Percentiles rank a stretch among this genome's conserved stretches.
Evolutionary conservation across 2,888 invertebrate species (phyloP).

Genomic region (Auanema sp.): DNA sequence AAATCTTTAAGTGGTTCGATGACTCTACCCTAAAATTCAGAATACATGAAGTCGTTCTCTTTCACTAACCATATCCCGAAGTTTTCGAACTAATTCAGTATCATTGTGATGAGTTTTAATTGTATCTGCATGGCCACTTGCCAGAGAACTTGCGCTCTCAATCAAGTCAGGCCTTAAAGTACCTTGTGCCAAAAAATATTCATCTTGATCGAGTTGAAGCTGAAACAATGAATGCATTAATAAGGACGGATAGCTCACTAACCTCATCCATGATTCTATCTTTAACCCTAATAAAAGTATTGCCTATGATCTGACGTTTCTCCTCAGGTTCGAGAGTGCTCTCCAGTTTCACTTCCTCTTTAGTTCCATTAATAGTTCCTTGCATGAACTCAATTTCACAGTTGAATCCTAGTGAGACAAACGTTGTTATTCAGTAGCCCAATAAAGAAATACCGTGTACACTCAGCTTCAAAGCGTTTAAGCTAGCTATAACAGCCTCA

Average conservation of each 20-base stretch:
- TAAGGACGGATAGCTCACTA: background rate
- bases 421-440: background rate
- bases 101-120: slow-evolving; percentile 99
- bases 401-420: slow-evolving; percentile 56
- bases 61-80: slow-evolving; percentile 69
- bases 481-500: slow-evolving; percentile 73
- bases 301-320: slow-evolving; percentile 96
- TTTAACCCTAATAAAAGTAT: slow-evolving; percentile 84
- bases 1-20: slow-evolving; percentile 98
- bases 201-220: slow-evolving; percentile 86
- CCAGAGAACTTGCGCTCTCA: slow-evolving; percentile 82
- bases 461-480: slow-evolving; percentile 45
- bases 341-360: slow-evolving; percentile 30
- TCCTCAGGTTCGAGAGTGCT: slow-evolving; percentile 81
- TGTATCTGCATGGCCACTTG: slow-evolving; percentile 83
- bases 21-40: slow-evolving; percentile 75
- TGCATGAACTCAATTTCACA: slow-evolving; percentile 50
- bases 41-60: background rate
- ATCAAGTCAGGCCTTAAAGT: slow-evolving; percentile 96
- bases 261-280: slow-evolving; percentile 48
- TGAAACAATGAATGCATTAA: slow-evolving; percentile 57
- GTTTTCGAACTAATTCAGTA: slow-evolving; percentile 84
- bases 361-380: slow-evolving; percentile 30
- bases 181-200: slow-evolving; percentile 67
- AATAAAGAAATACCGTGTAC: slow-evolving; percentile 39